A percentile compares a stretch with the other conserved stretches of the same genome.
phyloP scores from a whole-genome alignment of 2,888 invertebrate species.

The Cecidostiba fungosa region DNA sequence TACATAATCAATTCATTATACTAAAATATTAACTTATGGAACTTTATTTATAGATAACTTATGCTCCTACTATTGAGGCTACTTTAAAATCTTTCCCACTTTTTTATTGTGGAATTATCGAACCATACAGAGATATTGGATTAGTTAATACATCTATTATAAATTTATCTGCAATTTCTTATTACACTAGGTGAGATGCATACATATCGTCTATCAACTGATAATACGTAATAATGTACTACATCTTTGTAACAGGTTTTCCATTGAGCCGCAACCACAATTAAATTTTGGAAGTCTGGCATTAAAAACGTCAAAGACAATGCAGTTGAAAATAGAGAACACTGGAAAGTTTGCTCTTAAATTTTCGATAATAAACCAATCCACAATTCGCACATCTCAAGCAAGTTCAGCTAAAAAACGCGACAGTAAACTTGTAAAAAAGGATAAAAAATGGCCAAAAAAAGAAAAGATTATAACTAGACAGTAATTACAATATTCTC shows the following conservation, averaged over 20 bases:
- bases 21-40: constrained; percentile 7
- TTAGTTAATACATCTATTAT: constrained; percentile 6
- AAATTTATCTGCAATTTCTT: constrained; percentile 47
- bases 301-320: constrained; percentile 81
- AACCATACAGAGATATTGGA: constrained; percentile 48
- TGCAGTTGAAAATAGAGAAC: constrained; percentile 83
- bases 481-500: constrained; percentile 49
- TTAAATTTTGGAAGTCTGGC: constrained; percentile 84
- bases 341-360: constrained; percentile 83
- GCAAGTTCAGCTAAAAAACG: background rate
- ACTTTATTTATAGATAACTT: constrained; percentile 41
- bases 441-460: constrained; percentile 45
- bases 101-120: constrained; percentile 42
- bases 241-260: constrained; percentile 80
- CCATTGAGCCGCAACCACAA: constrained; percentile 82
- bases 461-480: constrained; percentile 63
- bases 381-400: background rate
- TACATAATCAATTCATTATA: background rate
- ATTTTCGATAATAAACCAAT: constrained; percentile 67
- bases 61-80: constrained; percentile 50
- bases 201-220: background rate
- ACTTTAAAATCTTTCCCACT: constrained; percentile 42
- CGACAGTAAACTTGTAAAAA: background rate
- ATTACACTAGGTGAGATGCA: constrained; percentile 48
- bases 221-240: background rate